These are phyloP conservation scores for Limulus polyphemus DNA, from an alignment of 2,888 invertebrate species.

Conservation along the genomic window DNA sequence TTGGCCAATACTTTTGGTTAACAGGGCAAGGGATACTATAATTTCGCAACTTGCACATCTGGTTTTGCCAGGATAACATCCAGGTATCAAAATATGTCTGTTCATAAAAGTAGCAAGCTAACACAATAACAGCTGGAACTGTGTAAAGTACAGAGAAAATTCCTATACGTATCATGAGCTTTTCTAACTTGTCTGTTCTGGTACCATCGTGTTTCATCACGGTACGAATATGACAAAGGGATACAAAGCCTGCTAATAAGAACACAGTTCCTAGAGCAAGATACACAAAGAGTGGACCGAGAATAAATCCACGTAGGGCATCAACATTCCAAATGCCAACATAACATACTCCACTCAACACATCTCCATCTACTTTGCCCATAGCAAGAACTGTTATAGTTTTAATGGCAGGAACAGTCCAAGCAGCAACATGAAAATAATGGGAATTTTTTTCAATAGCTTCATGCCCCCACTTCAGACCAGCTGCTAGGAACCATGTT, in stretches of 20 bases:
- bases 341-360: constrained; percentile 85
- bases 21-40: constrained; percentile 28
- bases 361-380: constrained; percentile 90
- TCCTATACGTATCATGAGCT: constrained; percentile 92
- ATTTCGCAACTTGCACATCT: constrained; percentile 49
- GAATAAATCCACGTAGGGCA: constrained; percentile 77
- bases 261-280: constrained; percentile 83
- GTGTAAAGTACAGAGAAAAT: constrained; percentile 96
- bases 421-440: constrained; percentile 93
- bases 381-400: constrained; percentile 88
- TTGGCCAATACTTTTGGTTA: constrained; percentile 19
- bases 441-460: constrained; percentile 94
- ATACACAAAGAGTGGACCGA: constrained; percentile 80
- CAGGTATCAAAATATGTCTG: constrained; percentile 76
- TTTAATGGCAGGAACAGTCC: constrained; percentile 91
- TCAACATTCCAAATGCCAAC: constrained; percentile 75
- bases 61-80: constrained; percentile 57
- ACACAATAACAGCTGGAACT: constrained; percentile 80
- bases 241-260: constrained; percentile 85
- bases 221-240: constrained; percentile 86
- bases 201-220: constrained; percentile 93
- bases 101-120: constrained; percentile 89
- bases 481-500: constrained; percentile 93
- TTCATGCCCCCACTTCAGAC: constrained; percentile 95
- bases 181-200: constrained; percentile 88